Evolutionary conservation across 2,113 vertebrate species (phyloP).

Genomic region (Rhinichthys klamathensis): DNA sequence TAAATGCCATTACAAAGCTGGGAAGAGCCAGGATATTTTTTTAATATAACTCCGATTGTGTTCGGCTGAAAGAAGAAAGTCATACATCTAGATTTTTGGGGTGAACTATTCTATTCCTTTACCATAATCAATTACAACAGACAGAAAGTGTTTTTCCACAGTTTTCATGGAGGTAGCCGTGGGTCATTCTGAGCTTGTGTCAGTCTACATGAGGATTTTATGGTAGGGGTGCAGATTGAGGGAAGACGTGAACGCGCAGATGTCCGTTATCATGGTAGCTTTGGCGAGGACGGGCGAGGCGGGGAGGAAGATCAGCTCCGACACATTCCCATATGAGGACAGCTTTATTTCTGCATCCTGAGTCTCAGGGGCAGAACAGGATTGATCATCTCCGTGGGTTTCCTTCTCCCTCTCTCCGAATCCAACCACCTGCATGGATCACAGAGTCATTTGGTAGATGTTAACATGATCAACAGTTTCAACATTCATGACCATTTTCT

Average conservation of each 20-base stretch:
- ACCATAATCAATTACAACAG: neutral
- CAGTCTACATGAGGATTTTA: constrained; percentile 86
- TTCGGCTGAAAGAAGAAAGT: too few species aligned
- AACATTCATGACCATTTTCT: neutral
- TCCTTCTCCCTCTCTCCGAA: constrained; percentile 85
- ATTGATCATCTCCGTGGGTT: constrained; percentile 59
- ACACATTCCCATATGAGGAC: constrained; percentile 81
- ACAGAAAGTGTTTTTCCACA: neutral
- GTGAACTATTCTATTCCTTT: neutral
- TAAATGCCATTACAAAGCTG: too few species aligned
- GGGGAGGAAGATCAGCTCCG: constrained; percentile 83
- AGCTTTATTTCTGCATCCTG: constrained; percentile 61
- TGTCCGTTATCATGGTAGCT: constrained; percentile 81
- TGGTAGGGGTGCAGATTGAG: constrained; percentile 90
- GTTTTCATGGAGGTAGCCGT: neutral
- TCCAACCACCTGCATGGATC: constrained; percentile 85
- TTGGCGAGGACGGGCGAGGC: constrained; percentile 73
- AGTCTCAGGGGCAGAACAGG: constrained; percentile 57
- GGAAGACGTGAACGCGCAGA: constrained; percentile 87
- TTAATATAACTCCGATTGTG: too few species aligned
- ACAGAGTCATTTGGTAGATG: neutral
- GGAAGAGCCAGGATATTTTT: too few species aligned
- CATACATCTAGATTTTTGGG: too few species aligned
- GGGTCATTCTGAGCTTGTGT: neutral
- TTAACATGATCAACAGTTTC: neutral